Evolutionary conservation across 2,113 vertebrate genomes (phyloP).

Genomic region (Thomomys bottae): DNA sequence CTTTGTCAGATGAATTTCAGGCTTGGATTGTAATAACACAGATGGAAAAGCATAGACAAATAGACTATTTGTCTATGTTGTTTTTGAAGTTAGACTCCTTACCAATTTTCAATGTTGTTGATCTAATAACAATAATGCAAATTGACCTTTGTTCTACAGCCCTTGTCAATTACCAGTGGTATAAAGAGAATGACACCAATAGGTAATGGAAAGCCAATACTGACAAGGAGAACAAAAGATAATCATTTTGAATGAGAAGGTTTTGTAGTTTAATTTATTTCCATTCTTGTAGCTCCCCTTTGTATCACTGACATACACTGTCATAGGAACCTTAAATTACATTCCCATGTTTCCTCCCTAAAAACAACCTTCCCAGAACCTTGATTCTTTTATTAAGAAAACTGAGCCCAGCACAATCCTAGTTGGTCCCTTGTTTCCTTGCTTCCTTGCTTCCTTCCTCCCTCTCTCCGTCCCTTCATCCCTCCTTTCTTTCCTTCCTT

Average conservation of each 20-base stretch:
- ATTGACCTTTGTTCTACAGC: not conserved
- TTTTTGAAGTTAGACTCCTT: not conserved
- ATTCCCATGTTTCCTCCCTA: not conserved
- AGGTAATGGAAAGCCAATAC: not conserved
- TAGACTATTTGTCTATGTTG: not conserved
- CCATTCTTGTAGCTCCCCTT: not conserved
- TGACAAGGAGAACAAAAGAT: not conserved
- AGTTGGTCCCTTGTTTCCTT: no score
- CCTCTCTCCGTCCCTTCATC: not conserved
- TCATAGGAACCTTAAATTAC: not conserved
- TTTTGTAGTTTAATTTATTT: not conserved
- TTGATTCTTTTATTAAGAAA: not conserved
- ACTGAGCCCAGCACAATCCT: not conserved
- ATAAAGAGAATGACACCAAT: slow-evolving; percentile 7
- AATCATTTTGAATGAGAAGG: not conserved
- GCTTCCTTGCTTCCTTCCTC: no score
- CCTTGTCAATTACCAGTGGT: not conserved
- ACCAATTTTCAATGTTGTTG: not conserved
- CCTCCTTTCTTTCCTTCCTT: no score
- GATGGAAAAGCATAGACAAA: not conserved
- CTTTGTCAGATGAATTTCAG: not conserved
- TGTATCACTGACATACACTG: not conserved
- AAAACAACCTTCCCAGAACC: not conserved
- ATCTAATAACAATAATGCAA: not conserved
- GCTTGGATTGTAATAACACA: not conserved